Evolutionary conservation across 2,797 vertebrate genomes (phyloP).

Genomic region (Graptemys geographica): DNA sequence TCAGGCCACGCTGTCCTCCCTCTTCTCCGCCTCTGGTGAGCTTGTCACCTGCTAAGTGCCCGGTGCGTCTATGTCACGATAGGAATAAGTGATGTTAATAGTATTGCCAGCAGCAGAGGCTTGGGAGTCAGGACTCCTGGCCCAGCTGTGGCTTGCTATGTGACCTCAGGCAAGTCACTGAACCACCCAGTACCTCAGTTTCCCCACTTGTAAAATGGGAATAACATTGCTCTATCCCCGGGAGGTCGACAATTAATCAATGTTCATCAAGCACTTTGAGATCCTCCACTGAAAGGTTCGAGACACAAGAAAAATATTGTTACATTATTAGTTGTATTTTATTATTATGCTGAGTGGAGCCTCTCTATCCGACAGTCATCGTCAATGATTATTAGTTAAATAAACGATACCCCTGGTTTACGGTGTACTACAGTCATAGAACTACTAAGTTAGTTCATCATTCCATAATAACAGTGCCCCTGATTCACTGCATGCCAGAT

Average conservation of each 20-base stretch:
- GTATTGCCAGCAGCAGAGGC: neutral
- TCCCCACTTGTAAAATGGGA: neutral
- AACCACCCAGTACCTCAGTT: neutral
- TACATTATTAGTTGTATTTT: neutral
- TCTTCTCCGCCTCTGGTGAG: neutral
- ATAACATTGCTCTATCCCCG: neutral
- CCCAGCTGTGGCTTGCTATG: rapidly evolving
- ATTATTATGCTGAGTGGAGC: neutral
- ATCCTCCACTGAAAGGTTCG: neutral
- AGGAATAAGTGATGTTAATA: neutral
- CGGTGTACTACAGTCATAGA: neutral
- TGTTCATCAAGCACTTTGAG: neutral
- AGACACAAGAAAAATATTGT: neutral
- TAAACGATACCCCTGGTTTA: constrained; percentile 45
- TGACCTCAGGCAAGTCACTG: neutral
- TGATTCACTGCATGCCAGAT: neutral
- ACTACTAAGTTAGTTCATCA: neutral
- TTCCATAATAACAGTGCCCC: neutral
- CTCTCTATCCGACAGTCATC: neutral
- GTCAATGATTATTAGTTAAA: constrained; percentile 52
- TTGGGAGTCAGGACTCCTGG: neutral
- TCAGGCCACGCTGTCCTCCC: rapidly evolving
- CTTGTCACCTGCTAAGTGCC: neutral
- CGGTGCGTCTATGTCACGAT: neutral
- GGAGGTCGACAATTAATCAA: neutral